A percentile compares a stretch with the other conserved stretches of the same genome.
These are phyloP conservation scores for Bagarius yarrelli DNA, from an alignment of 2,113 vertebrate species.

Conservation along the genomic window DNA sequence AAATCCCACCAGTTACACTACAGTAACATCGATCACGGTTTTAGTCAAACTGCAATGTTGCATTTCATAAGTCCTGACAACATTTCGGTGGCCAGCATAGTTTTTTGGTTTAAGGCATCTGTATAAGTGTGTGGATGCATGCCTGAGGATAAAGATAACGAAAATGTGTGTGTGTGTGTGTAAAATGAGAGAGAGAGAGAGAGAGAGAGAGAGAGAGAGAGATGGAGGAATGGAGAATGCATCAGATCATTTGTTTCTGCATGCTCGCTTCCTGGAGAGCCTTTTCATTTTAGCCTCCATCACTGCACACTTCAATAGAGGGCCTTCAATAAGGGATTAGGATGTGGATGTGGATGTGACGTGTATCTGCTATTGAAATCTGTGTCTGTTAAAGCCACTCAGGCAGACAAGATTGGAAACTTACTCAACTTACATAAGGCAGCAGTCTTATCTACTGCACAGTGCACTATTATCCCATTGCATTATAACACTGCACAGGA, in stretches of 20 bases:
- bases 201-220: neutral
- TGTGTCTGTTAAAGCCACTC: conserved; percentile 18
- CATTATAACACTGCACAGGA: conserved; percentile 11
- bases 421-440: conserved; percentile 28
- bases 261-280: conserved; percentile 13
- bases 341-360: conserved; percentile 1
- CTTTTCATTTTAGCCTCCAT: conserved; percentile 36
- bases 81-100: neutral
- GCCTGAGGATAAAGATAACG: neutral
- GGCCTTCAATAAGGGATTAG: conserved; percentile 17
- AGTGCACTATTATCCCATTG: neutral
- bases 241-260: conserved; percentile 22
- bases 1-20: neutral
- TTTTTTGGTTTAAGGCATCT: conserved; percentile 1
- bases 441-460: conserved; percentile 24
- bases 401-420: neutral
- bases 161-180: neutral
- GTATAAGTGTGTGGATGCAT: neutral
- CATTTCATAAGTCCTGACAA: neutral
- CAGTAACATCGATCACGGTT: neutral
- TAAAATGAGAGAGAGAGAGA: conserved; percentile 20
- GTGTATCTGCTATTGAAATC: conserved; percentile 7
- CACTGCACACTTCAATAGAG: neutral
- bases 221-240: neutral
- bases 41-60: neutral